Evolutionary conservation across 2,113 vertebrate genomes (phyloP), one percentile per base, ranked within the genome.

Genomic region (Tragelaphus imberbis): DNA sequence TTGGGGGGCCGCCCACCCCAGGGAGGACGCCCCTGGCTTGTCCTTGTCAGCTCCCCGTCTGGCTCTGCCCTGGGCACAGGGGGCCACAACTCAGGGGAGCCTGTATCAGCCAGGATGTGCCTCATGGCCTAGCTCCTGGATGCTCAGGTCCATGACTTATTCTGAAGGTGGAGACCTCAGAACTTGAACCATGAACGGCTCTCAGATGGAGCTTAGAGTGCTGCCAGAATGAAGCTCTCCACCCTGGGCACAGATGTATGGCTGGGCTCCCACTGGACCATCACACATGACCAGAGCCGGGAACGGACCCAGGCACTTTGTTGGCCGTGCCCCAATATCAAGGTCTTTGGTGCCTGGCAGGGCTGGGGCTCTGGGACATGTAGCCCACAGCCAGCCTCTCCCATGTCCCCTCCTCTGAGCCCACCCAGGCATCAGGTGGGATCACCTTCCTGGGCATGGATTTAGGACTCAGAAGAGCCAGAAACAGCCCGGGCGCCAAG

Each of bases 1-100:
- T 0, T 75, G 68, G n/a, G 19, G 68, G n/a, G 3, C 33, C 0
- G 0, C 11, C 56, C 71, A 16, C 7, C 56, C 51, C 28, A 8
- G 6, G 1, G 25, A 71, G 79, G 84, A 49, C 0, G 2, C 36
- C 2, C 1, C 1, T 0, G 28, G 6, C 4, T 14, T 16, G 13
- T 17, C 11, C 51, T 77, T 19, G 7, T 11, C 5, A 11, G 44
- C 17, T 59, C 44, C 53, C n/a, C 0, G 0, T 3, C 4, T 44
- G 40, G 56, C 65, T 79, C 5, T 55, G 28, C 12, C 19, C 49
- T 27, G 87, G 77, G 58, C 3, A 5, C 12, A 3, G 55, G 33
- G 53, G 21, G 30, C 47, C 61, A 47, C 4, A 8, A 33, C 33
- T 15, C 49, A 51, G n/a, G 33, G 9, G 1, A 2, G 23, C 23